phyloP scores from a whole-genome alignment of 1,140 invertebrate species.

The Drosophila tani region DNA sequence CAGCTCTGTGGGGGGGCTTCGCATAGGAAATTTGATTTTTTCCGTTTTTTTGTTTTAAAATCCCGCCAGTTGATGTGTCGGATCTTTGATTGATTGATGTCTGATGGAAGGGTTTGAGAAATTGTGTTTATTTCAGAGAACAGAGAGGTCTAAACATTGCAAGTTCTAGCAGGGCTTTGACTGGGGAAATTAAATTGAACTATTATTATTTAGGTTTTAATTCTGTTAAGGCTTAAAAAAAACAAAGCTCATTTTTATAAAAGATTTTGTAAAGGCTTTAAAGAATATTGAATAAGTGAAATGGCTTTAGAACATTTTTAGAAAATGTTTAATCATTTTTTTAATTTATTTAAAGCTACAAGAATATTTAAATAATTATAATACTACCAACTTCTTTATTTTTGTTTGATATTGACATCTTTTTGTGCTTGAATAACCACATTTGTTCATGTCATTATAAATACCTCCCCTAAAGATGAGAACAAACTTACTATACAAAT shows the following conservation, averaged over 20 bases:
- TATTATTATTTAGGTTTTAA: background rate
- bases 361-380: no score
- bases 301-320: no score
- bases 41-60: conserved; percentile 4
- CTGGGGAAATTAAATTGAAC: background rate
- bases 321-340: no score
- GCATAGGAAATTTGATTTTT: conserved; percentile 16
- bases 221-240: background rate
- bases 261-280: background rate
- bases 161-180: background rate
- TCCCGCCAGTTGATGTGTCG: conserved; percentile 48
- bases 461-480: background rate
- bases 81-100: conserved; percentile 65
- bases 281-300: no score
- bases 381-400: no score
- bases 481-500: background rate
- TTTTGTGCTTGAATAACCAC: background rate
- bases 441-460: no score
- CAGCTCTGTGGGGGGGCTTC: conserved; percentile 53
- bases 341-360: no score
- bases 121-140: conserved; percentile 11
- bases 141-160: conserved; percentile 1
- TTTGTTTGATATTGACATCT: background rate
- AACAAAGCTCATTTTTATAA: background rate
- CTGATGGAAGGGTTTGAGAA: conserved; percentile 8